These are phyloP conservation scores for Nomada ferruginata DNA, from an alignment of 2,888 invertebrate genomes.

Conservation along the genomic window DNA sequence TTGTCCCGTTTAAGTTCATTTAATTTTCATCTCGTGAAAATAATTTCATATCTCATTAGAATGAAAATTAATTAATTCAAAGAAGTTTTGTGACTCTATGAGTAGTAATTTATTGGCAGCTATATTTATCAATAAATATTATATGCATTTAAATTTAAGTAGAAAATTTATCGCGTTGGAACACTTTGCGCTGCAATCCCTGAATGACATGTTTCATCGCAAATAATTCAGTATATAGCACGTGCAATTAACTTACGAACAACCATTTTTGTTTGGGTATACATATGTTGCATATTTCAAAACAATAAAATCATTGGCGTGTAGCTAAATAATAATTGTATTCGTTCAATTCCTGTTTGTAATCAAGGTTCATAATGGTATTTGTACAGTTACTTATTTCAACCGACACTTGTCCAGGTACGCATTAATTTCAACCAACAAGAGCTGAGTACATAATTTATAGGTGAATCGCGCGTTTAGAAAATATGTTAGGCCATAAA, in stretches of 20 bases:
- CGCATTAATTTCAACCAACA: slow-evolving; percentile 24
- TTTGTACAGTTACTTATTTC: not conserved
- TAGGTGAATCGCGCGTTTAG: not conserved
- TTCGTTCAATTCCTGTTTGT: slow-evolving; percentile 6
- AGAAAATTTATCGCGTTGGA: slow-evolving; percentile 15
- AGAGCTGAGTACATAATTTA: not conserved
- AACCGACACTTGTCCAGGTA: slow-evolving; percentile 33
- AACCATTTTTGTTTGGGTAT: not conserved
- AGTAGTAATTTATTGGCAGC: slow-evolving; percentile 36
- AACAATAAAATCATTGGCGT: not conserved
- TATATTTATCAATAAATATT: slow-evolving; percentile 35
- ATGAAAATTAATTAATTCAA: slow-evolving; percentile 21
- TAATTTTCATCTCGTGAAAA: slow-evolving; percentile 12
- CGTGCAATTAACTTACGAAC: slow-evolving; percentile 1
- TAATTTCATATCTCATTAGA: not conserved
- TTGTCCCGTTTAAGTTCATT: not conserved
- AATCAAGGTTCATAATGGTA: not conserved
- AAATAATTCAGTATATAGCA: not conserved
- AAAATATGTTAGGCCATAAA: not conserved
- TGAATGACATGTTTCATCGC: not conserved
- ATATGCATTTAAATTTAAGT: slow-evolving; percentile 24
- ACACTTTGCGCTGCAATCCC: not conserved
- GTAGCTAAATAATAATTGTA: not conserved
- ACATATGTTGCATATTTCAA: not conserved
- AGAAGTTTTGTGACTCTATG: not conserved